Evolutionary conservation across 1,140 invertebrate species (phyloP), one percentile per base, ranked within the genome.

Genomic region (Daktulosphaira vitifoliae): DNA sequence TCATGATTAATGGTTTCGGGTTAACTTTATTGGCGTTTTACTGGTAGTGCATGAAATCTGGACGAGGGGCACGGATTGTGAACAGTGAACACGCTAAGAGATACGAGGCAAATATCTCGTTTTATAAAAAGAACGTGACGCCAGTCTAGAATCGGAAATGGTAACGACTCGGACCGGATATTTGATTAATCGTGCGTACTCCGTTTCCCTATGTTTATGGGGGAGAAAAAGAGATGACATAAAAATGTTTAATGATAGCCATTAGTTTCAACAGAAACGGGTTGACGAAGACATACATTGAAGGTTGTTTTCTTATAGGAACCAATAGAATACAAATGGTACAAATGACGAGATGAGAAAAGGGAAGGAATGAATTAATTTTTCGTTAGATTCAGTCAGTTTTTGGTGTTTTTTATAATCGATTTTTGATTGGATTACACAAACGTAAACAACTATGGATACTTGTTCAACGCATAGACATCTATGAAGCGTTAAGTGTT

Each of bases 141-240:
- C 39, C 54, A 26, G 54, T 59, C 39, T 62, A 62, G 56, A 39
- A 62, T 62, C 56, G 56, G 56, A 62, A 62, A 62, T 62, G 56
- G 46, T 62, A 62, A 62, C 56, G 56, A 48, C 25, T 33, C 42
- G n/a, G 39, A 22, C 53, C 54, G 54, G 54, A 59, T 59, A 59
- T 59, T 59, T 59, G 56, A 62, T 62, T 62, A 62, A 62, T 62
- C 42, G 56, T 62, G 22, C 25, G 38, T 25, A 39, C 39, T 11
- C 7, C 39, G 56, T 46, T 46, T 13, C 9, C 39, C 54, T 18
- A 5, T 0, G 42, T 33, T 5, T 33, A 33, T 5, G 11, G 29
- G 29, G 29, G 11, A 33, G 11, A 33, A 6, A 33, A 4, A 29
- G 16, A 42, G 42, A 46, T 16, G 18, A 62, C 44, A 62, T 48